These are phyloP conservation scores for Nebria brevicollis DNA, from an alignment of 2,888 invertebrate genomes.

Conservation along the genomic window DNA sequence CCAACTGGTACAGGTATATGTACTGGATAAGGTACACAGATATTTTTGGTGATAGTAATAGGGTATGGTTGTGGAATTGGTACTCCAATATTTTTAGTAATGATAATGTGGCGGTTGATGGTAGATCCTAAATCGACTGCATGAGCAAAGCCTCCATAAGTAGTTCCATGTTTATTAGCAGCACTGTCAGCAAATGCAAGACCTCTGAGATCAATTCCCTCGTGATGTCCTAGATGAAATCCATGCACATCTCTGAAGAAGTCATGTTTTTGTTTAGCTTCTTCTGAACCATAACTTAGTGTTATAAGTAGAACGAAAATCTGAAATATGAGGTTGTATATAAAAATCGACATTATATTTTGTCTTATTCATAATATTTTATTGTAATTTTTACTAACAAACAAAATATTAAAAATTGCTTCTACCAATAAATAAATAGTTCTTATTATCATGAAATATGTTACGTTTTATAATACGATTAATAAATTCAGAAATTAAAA, in stretches of 20 bases:
- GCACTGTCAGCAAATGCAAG: not conserved
- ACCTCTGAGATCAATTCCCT: not conserved
- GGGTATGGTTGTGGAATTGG: slow-evolving; percentile 67
- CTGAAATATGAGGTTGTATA: not conserved
- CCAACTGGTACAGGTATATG: slow-evolving; percentile 60
- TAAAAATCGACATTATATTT: not conserved
- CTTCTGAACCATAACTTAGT: slow-evolving; percentile 22
- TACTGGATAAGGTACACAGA: slow-evolving; percentile 55
- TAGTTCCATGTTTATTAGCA: not conserved
- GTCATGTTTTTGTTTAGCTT: slow-evolving; percentile 34
- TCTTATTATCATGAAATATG: too few relatives aligned
- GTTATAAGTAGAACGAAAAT: slow-evolving; percentile 11
- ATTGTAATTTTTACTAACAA: not conserved
- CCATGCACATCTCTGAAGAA: slow-evolving; percentile 34
- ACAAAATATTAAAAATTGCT: too few relatives aligned
- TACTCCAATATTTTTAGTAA: slow-evolving; percentile 56
- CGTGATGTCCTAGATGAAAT: slow-evolving; percentile 12
- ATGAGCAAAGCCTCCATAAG: slow-evolving; percentile 48
- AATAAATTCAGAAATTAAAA: too few relatives aligned
- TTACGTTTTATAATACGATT: too few relatives aligned
- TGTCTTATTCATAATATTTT: not conserved
- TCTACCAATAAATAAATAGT: too few relatives aligned
- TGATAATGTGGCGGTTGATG: slow-evolving; percentile 43
- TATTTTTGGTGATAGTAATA: slow-evolving; percentile 64
- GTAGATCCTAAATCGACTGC: slow-evolving; percentile 51